phyloP scores from a whole-genome alignment of 2,113 vertebrate species.

The Brachirus orientalis region DNA sequence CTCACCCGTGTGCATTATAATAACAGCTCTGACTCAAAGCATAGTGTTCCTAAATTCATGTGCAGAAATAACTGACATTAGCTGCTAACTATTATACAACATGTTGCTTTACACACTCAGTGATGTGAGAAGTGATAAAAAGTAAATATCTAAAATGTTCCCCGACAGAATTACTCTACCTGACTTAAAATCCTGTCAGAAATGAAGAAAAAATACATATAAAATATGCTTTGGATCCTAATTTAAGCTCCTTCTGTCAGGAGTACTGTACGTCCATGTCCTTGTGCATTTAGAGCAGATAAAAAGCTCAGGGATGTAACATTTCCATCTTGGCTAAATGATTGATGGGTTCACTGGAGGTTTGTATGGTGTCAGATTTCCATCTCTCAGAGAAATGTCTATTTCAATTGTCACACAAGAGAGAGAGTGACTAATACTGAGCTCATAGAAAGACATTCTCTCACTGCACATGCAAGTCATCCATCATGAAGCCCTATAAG shows the following conservation, averaged over 20 bases:
- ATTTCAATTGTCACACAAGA: slow-evolving; percentile 68
- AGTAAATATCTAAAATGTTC: background rate
- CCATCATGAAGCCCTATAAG: slow-evolving; percentile 52
- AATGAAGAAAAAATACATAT: slow-evolving; percentile 12
- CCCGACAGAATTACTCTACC: background rate
- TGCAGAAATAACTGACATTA: background rate
- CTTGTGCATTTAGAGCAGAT: slow-evolving; percentile 57
- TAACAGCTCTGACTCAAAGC: background rate
- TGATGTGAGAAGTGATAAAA: slow-evolving; percentile 4
- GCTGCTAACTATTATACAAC: background rate
- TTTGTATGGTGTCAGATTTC: slow-evolving; percentile 74
- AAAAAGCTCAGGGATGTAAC: slow-evolving; percentile 56
- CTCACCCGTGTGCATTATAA: background rate
- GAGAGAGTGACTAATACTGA: slow-evolving; percentile 52
- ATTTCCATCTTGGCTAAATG: slow-evolving; percentile 68
- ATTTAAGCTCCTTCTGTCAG: slow-evolving; percentile 35
- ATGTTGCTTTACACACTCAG: background rate
- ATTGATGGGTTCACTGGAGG: slow-evolving; percentile 74
- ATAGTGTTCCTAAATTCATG: too few species aligned
- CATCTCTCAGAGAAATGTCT: slow-evolving; percentile 76
- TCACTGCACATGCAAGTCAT: slow-evolving; percentile 41
- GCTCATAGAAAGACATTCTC: slow-evolving; percentile 49
- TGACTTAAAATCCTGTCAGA: background rate
- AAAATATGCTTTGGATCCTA: slow-evolving; percentile 38
- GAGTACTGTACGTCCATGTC: slow-evolving; percentile 44